These are phyloP conservation scores for Schizopygopsis pylzovi DNA, from an alignment of 2,797 vertebrate species.

Conservation along the genomic window DNA sequence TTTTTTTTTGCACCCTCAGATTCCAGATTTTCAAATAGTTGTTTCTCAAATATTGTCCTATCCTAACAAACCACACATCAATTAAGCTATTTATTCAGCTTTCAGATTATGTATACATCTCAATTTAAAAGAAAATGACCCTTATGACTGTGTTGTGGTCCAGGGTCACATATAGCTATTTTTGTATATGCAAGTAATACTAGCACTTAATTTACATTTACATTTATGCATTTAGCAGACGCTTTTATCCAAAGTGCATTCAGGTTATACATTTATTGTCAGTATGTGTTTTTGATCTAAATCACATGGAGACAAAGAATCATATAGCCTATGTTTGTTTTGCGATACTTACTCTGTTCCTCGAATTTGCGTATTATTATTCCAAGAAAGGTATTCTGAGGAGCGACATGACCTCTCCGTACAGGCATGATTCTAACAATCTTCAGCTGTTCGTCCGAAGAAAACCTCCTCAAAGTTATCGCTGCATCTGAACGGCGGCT, in stretches of 20 bases:
- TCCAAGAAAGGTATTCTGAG: conserved; percentile 98
- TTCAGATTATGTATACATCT: not conserved
- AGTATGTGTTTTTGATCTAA: not conserved
- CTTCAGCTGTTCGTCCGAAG: conserved; percentile 67
- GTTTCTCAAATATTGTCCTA: not conserved
- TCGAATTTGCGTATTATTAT: conserved; percentile 99
- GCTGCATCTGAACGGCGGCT: conserved; percentile 74
- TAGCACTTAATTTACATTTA: not conserved
- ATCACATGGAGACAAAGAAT: conserved; percentile 13
- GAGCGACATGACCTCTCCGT: conserved; percentile 98
- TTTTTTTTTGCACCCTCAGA: not conserved
- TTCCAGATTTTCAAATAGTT: not conserved
- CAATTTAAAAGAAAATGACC: not conserved
- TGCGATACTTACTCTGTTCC: conserved; percentile 93
- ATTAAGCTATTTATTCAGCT: not conserved
- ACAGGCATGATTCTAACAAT: conserved; percentile 91
- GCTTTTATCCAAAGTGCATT: too few species aligned
- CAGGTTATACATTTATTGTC: too few species aligned
- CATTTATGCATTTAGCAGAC: too few species aligned
- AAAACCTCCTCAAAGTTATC: conserved; percentile 82
- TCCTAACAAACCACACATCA: not conserved
- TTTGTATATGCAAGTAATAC: not conserved
- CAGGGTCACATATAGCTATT: not conserved
- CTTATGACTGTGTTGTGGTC: not conserved
- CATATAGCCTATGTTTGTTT: not conserved